Evolutionary conservation across 2,797 vertebrate genomes (phyloP).

Genomic region (Bovichtus diacanthus): DNA sequence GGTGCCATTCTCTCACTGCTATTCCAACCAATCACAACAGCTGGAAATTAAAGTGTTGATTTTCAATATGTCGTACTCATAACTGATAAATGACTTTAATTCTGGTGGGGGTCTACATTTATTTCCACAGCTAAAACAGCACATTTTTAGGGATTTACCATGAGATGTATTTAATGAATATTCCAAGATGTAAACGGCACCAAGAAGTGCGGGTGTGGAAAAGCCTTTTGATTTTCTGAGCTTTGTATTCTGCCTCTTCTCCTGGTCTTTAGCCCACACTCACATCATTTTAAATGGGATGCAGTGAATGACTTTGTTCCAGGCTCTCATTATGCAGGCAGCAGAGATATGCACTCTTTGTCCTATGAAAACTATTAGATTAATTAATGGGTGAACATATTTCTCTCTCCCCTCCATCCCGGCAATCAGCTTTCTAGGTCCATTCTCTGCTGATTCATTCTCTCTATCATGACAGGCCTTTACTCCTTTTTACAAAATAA

Average conservation of each 20-base stretch:
- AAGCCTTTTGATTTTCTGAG: slow-evolving; percentile 34
- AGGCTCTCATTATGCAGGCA: slow-evolving; percentile 77
- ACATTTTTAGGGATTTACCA: slow-evolving; percentile 6
- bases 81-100: slow-evolving; percentile 42
- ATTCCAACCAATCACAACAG: slow-evolving; percentile 63
- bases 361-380: slow-evolving; percentile 82
- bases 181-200: slow-evolving; percentile 29
- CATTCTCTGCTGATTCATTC: slow-evolving; percentile 76
- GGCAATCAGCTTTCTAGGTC: slow-evolving; percentile 71
- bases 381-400: slow-evolving; percentile 83
- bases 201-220: neutral
- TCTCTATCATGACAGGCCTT: slow-evolving; percentile 62
- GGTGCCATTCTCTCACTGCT: slow-evolving; percentile 34
- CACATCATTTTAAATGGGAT: slow-evolving; percentile 65
- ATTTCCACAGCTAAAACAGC: neutral
- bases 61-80: slow-evolving; percentile 40
- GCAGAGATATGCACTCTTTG: slow-evolving; percentile 76
- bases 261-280: slow-evolving; percentile 49
- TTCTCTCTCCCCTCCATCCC: slow-evolving; percentile 66
- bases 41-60: slow-evolving; percentile 58
- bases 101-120: neutral
- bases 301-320: slow-evolving; percentile 77
- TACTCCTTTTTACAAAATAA: slow-evolving; percentile 57
- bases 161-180: slow-evolving; percentile 25
- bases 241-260: slow-evolving; percentile 34